Evolutionary conservation across 2,113 vertebrate species (phyloP), one percentile per base, ranked within the genome.

Genomic region (Seriola rivoliana): DNA sequence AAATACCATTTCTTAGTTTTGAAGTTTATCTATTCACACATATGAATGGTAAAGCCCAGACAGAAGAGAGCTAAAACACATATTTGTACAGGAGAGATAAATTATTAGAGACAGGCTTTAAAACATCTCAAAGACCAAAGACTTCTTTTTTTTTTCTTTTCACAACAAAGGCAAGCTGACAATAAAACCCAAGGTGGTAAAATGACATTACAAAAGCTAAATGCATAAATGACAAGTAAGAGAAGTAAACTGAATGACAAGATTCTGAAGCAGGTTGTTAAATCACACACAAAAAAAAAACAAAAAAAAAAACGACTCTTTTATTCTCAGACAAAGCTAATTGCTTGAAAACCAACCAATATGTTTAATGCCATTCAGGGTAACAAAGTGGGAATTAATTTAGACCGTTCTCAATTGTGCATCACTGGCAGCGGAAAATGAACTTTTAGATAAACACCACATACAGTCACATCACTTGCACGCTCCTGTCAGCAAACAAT

Each of bases 321-420:
- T 80, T 73, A 79, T 75, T 79, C 69, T 73, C 38, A 78, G 36
- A 81, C 64, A 84, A 77, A 78, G 50, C 16, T 69, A 77, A 80
- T 17, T 75, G 25, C 0, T 46, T 38, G 11, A 65, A 36, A 79
- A 62, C 11, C 40, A 83, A 36, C 36, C 36, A 34, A 34, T 69
- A 44, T 11, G 10, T 73, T 66, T 54, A 66, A 63, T 0, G 5
- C 64, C n/a, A 40, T 71, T 65, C 58, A 82, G 36, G 59, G 68
- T 40, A 40, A 65, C 32, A 72, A 46, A 85, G 73, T 42, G 9
- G 12, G 19, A 63, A 44, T 80, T 60, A 32, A 57, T n/a, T 59
- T 14, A 40, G 54, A 75, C 29, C 0, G 3, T n/a, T 60, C 65
- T 60, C 5, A 44, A 42, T 16, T 52, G 62, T 78, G 40, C 1